Percentiles rank a stretch among this genome's conserved stretches.
phyloP scores from a whole-genome alignment of 2,888 invertebrate species.

The Maniola hyperantus region DNA sequence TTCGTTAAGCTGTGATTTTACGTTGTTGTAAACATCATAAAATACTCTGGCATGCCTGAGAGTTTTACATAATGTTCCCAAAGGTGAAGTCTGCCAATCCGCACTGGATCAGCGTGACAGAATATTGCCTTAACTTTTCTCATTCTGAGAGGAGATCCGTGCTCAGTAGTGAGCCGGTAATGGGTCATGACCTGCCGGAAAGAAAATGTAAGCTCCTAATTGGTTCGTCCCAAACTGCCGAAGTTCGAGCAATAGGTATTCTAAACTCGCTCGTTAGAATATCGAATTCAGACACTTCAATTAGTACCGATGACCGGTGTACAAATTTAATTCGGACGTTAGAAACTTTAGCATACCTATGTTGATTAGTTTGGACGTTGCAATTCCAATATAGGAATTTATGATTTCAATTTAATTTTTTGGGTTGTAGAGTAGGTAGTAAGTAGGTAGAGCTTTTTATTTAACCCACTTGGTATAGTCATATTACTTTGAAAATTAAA shows the following conservation, averaged over 20 bases:
- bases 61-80: too few relatives aligned
- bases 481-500: too few relatives aligned
- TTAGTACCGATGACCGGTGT: slow-evolving; percentile 27
- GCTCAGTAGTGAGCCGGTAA: too few relatives aligned
- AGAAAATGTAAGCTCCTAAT: slow-evolving; percentile 20
- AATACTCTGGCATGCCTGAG: too few relatives aligned
- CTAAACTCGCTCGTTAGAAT: slow-evolving; percentile 32
- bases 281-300: slow-evolving; percentile 29
- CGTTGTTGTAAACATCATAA: not conserved
- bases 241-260: slow-evolving; percentile 28
- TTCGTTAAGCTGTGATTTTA: not conserved
- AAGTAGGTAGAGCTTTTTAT: too few relatives aligned
- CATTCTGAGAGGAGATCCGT: too few relatives aligned
- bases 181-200: too few relatives aligned
- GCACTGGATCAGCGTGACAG: too few relatives aligned
- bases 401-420: not conserved
- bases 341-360: slow-evolving; percentile 14
- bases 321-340: slow-evolving; percentile 31
- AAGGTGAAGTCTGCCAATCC: too few relatives aligned
- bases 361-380: slow-evolving; percentile 2
- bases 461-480: too few relatives aligned
- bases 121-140: too few relatives aligned
- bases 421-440: not conserved
- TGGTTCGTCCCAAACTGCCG: slow-evolving; percentile 29
- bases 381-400: not conserved